Evolutionary conservation across 2,888 invertebrate species (phyloP).

Genomic region (Agrotis exclamationis): DNA sequence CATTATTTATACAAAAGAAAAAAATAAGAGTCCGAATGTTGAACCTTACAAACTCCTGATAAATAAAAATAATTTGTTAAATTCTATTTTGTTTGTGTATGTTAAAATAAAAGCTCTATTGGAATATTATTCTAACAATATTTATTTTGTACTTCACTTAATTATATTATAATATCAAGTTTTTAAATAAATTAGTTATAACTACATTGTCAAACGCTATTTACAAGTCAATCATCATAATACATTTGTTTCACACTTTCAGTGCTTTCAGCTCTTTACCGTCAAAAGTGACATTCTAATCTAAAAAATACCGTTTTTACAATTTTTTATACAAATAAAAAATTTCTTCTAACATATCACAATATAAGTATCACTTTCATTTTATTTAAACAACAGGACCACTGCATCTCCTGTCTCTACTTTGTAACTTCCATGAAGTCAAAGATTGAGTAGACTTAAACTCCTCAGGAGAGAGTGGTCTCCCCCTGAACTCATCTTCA

Average conservation of each 20-base stretch:
- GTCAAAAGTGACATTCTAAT: conserved; percentile 7
- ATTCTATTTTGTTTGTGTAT: no score
- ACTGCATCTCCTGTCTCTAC: conserved; percentile 73
- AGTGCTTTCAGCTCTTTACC: neutral
- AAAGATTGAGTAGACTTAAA: conserved; percentile 75
- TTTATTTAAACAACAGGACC: conserved; percentile 67
- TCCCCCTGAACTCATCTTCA: conserved; percentile 80
- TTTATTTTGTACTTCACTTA: conserved; percentile 38
- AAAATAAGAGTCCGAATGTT: no score
- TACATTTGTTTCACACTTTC: conserved; percentile 12
- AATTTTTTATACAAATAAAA: conserved; percentile 10
- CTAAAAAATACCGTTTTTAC: conserved; percentile 37
- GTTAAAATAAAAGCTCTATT: conserved; percentile 20
- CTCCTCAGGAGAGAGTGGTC: conserved; percentile 73
- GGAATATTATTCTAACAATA: conserved; percentile 14
- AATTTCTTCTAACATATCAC: conserved; percentile 39
- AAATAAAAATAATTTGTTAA: no score
- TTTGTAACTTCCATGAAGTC: conserved; percentile 71
- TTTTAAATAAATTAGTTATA: conserved; percentile 44
- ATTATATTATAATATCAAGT: conserved; percentile 44
- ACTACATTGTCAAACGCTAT: conserved; percentile 46
- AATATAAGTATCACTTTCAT: conserved; percentile 4
- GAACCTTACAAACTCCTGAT: neutral
- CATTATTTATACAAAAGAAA: no score
- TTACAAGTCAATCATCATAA: conserved; percentile 35